A percentile compares a stretch with the other conserved stretches of the same genome.
Conservation (phyloP, 2,797 vertebrate species). For the Taeniopygia guttata region DNA sequence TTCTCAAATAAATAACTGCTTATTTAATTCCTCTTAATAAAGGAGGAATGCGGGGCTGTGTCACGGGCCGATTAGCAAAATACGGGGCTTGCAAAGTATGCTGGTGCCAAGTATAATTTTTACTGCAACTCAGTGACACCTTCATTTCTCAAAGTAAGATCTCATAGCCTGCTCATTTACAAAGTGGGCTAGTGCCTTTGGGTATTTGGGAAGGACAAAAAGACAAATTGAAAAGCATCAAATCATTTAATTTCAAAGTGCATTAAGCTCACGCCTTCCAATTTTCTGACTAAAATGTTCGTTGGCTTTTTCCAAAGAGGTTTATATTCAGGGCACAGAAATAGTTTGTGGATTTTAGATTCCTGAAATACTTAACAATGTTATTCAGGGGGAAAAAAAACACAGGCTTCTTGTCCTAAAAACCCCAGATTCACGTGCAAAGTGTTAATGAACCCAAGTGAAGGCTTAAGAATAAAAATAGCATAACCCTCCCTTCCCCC, state of each 20-base stretch:
- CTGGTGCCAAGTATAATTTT: neutral
- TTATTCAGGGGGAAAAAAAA: slow-evolving; percentile 7
- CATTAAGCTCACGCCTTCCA: slow-evolving; percentile 37
- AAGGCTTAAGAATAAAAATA: slow-evolving; percentile 38
- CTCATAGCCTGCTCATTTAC: slow-evolving; percentile 55
- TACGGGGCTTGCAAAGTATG: neutral
- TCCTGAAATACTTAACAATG: slow-evolving; percentile 57
- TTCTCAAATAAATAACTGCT: neutral
- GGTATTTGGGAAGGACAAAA: slow-evolving; percentile 68
- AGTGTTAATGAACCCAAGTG: slow-evolving; percentile 35
- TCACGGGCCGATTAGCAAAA: neutral
- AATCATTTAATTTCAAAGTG: slow-evolving; percentile 61
- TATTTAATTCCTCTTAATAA: slow-evolving; percentile 20
- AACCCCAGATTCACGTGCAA: neutral
- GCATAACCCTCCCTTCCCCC: neutral
- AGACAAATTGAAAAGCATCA: slow-evolving; percentile 65
- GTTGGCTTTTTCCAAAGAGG: slow-evolving; percentile 56
- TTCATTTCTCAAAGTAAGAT: slow-evolving; percentile 63
- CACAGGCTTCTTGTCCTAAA: slow-evolving; percentile 46
- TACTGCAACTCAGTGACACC: slow-evolving; percentile 9
- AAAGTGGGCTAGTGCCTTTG: slow-evolving; percentile 68
- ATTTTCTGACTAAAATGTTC: slow-evolving; percentile 44
- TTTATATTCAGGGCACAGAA: slow-evolving; percentile 61
- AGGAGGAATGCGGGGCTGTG: neutral
- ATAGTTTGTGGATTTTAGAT: slow-evolving; percentile 56